These are phyloP conservation scores for Camponotus vicinus DNA, from an alignment of 1,140 invertebrate species.

Conservation along the genomic window DNA sequence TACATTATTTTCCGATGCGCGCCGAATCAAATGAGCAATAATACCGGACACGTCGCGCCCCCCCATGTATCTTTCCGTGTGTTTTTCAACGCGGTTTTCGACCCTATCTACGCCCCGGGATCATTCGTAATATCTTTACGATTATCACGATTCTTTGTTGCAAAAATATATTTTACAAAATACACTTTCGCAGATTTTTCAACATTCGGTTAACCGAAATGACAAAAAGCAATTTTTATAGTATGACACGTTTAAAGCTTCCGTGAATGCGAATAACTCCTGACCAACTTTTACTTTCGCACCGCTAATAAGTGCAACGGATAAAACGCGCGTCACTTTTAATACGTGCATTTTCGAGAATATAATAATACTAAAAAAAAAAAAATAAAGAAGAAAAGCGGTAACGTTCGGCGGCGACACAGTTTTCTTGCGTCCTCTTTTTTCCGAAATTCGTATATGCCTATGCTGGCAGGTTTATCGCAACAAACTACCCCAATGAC, in stretches of 20 bases:
- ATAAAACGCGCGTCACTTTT: conserved; percentile 34
- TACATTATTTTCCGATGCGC: conserved; percentile 81
- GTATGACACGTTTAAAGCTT: not conserved
- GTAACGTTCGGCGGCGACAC: conserved; percentile 36
- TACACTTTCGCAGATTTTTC: not conserved
- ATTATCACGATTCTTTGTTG: not conserved
- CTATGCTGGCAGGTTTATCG: conserved; percentile 80
- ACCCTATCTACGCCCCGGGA: not conserved
- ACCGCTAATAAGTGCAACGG: conserved; percentile 43
- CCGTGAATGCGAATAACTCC: not conserved
- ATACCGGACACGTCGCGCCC: conserved; percentile 58
- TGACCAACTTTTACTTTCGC: conserved; percentile 40
- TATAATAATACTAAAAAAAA: conserved; percentile 22
- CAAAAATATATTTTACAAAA: no score
- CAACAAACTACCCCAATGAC: conserved; percentile 84
- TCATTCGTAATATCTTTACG: conserved; percentile 4
- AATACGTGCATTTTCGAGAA: conserved; percentile 16
- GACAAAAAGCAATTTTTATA: not conserved
- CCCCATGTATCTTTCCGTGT: conserved; percentile 58
- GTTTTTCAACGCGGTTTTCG: conserved; percentile 26
- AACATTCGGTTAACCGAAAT: not conserved
- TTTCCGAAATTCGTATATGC: conserved; percentile 75
- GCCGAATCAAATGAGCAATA: conserved; percentile 76
- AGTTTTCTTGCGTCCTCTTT: conserved; percentile 34
- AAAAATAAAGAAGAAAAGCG: conserved; percentile 4